phyloP scores from a whole-genome alignment of 2,888 invertebrate genomes.

The Habrosyne pyritoides region DNA sequence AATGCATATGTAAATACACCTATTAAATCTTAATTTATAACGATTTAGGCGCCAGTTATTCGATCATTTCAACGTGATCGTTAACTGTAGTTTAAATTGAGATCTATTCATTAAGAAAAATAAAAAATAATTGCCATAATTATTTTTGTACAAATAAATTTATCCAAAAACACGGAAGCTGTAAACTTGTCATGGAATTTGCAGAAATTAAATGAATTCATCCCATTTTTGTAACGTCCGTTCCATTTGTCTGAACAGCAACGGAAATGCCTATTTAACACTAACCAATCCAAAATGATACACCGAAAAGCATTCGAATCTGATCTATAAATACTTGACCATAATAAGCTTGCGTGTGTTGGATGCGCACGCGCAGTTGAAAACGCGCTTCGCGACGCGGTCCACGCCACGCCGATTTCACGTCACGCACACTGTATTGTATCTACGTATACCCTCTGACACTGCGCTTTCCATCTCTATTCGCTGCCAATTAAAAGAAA shows the following conservation, averaged over 20 bases:
- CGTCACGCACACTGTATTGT: conserved; percentile 15
- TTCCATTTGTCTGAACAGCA: not conserved
- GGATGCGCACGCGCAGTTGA: conserved; percentile 54
- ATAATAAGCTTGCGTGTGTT: conserved; percentile 53
- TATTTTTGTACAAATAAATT: not conserved
- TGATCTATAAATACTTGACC: conserved; percentile 68
- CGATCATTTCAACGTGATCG: not conserved
- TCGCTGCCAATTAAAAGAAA: not conserved
- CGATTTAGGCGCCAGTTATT: not conserved
- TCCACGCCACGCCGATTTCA: conserved; percentile 27
- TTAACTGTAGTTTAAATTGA: not conserved
- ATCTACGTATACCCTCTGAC: not conserved
- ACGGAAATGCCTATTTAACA: conserved; percentile 19
- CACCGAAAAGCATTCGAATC: conserved; percentile 26
- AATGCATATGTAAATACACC: not conserved
- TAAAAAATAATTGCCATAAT: not conserved
- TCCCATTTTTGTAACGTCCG: not conserved
- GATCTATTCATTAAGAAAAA: not conserved
- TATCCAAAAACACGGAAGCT: not conserved
- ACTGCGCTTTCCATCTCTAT: not conserved
- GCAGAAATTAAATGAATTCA: not conserved
- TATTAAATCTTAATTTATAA: not conserved
- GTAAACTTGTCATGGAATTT: not conserved
- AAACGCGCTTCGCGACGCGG: conserved; percentile 51
- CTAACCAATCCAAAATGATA: conserved; percentile 5